Base-by-base conservation (phyloP, 2,113 vertebrate species). In the Mastomys coucha region DNA sequence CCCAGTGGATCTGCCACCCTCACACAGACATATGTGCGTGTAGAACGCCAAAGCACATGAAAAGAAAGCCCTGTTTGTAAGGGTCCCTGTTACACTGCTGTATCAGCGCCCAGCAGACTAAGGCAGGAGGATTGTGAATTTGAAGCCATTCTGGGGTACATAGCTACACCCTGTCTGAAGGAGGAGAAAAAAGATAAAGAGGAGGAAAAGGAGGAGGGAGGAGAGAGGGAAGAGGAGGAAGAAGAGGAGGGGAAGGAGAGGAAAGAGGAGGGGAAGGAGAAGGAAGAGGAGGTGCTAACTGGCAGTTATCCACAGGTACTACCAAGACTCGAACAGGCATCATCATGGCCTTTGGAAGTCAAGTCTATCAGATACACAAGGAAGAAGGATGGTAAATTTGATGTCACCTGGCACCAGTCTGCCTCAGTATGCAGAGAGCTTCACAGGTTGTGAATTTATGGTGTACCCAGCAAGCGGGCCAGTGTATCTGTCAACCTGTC, bases 401-500 rank as follows among this genome's bases (percentile, higher is more conserved):
- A 4, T 7, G 5, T 7, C 12, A 45, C 49, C 31, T 1, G 1
- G 7, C 17, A 11, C 36, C 65, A 69, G 42, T 39, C n/a, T 70
- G 45, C 33, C 51, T 53, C 39, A 49, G 31, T 0, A 26, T 22
- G 19, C 9, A 9, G 70, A 73, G 28, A 65, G n/a, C 33, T 31
- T 9, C 8, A 20, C 11, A 42, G 87, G 73, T 87, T 96, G 67
- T 86, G 94, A 84, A 95, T 97, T 70, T 24, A 77, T 17, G 0
- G 4, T 70, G 81, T 10, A 8, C 91, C 95, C 82, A 94, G 56
- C 87, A 86, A 77, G 33, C 94, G 81, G 94, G 0, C 0, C 53
- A 94, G 92, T 91, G 90, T 91, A 45, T 98, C 97, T 72, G 70
- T 98, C 96, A 96, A 53, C 85, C 88, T 97, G 97, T 97, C 98